Base-by-base conservation (phyloP, 1,140 invertebrate genomes). In the Brachionus koreanus region DNA sequence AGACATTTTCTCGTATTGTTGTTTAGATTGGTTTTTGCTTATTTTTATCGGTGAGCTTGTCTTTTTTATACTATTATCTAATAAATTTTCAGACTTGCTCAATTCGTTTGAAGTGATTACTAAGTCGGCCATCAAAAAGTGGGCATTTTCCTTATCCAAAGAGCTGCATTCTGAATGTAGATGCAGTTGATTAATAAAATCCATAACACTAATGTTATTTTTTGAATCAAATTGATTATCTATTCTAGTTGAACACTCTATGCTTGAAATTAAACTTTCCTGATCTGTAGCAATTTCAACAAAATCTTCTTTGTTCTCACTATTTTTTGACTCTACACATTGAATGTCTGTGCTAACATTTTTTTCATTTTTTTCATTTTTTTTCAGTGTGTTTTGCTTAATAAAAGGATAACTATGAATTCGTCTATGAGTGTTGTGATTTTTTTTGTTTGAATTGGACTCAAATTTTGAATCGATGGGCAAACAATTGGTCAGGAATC, bases 41-140 rank as follows among this genome's bases (percentile, higher is more conserved):
- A 69, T 69, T 1, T 69, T 16, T 10, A 74, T 74, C 1, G 69
- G 42, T 25, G 69, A 74, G 19, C 69, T 74, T 25, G 69, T 74
- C 46, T 43, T 74, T 13, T 19, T 43, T 3, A 9, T 3, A 6
- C 29, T 43, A 46, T 43, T 19, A 9, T 74, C 39, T 46, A 29
- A 25, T 72, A 37, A 35, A 12, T 10, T 77, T 12, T 43, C 5
- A 42, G 19, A 39, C 61, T 79, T 79, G 12, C 35, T 79, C 61
- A 79, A 79, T 79, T 79, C 76, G 13, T n/a, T 33, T 10, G 76
- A 37, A 5, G 46, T 33, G 5, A 79, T 79, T 29, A 52, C 76
- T n/a, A 79, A 19, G 43, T 79, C 76, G 13, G 76, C 76, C 76
- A 79, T 57, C 33, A 79, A 39, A 43, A 79, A 79, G 29, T 79